phyloP scores from a whole-genome alignment of 2,888 invertebrate species.

The Nebria brevicollis region DNA sequence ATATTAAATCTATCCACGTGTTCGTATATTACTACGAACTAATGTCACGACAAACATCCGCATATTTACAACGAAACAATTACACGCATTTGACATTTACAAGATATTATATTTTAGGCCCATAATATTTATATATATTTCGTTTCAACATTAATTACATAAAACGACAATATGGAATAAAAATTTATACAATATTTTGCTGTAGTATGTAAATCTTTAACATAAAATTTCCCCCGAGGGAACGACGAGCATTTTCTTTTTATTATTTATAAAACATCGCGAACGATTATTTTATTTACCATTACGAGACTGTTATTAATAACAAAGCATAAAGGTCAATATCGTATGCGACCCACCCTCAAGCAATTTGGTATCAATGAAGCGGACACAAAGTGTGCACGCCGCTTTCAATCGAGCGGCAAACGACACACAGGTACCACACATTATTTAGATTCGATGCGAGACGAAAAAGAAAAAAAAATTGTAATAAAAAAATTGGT shows the following conservation, averaged over 20 bases:
- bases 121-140: no score
- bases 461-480: slow-evolving; percentile 3
- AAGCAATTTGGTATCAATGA: slow-evolving; percentile 29
- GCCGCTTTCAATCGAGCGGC: slow-evolving; percentile 13
- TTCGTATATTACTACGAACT: no score
- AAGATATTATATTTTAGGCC: no score
- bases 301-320: background rate
- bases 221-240: background rate
- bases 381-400: slow-evolving; percentile 19
- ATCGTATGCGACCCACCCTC: slow-evolving; percentile 13
- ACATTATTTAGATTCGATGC: slow-evolving; percentile 6
- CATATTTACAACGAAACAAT: no score
- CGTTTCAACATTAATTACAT: no score
- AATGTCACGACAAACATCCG: no score
- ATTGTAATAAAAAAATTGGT: background rate
- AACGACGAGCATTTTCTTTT: background rate
- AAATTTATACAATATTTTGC: background rate
- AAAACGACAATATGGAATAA: no score
- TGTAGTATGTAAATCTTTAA: background rate
- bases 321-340: slow-evolving; percentile 6
- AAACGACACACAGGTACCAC: background rate
- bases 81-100: no score
- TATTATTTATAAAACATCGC: background rate
- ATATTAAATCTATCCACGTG: background rate
- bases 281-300: background rate